A percentile compares a stretch with the other conserved stretches of the same genome.
Evolutionary conservation across 2,888 invertebrate genomes (phyloP).

Genomic region (Hydraecia micacea): DNA sequence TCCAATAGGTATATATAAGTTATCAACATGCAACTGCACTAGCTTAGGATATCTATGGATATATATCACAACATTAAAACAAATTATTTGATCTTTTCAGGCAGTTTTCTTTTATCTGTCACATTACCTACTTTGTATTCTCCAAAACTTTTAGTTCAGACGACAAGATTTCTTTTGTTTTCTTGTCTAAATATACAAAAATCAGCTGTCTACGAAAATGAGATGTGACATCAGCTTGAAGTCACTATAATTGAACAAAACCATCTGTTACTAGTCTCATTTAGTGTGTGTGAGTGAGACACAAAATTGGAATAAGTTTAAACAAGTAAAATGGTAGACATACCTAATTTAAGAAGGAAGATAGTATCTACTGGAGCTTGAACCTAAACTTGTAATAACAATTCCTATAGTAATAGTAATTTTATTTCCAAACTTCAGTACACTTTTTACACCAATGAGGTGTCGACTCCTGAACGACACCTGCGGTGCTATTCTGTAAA

Average conservation of each 20-base stretch:
- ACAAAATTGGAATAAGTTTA: not conserved
- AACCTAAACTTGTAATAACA: not conserved
- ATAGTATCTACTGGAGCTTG: not conserved
- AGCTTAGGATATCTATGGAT: too few species aligned
- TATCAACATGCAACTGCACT: not conserved
- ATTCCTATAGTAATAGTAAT: not conserved
- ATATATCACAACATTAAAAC: not conserved
- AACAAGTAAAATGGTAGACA: not conserved
- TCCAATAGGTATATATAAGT: not conserved
- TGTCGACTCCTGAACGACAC: not conserved
- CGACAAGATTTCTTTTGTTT: conserved; percentile 16
- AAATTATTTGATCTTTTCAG: not conserved
- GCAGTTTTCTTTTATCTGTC: not conserved
- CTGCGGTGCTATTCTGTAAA: too few species aligned
- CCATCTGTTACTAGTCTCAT: conserved; percentile 39
- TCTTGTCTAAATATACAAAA: conserved; percentile 41
- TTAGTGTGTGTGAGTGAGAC: conserved; percentile 12
- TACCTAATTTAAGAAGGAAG: not conserved
- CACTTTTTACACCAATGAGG: not conserved
- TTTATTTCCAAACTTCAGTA: too few species aligned
- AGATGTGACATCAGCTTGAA: conserved; percentile 46
- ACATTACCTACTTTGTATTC: conserved; percentile 5
- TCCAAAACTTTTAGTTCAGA: not conserved
- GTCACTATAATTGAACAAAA: conserved; percentile 37
- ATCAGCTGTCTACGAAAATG: conserved; percentile 40